Evolutionary conservation across 2,888 invertebrate species (phyloP), one percentile per base, ranked within the genome.

Genomic region (Helicoverpa assulta): DNA sequence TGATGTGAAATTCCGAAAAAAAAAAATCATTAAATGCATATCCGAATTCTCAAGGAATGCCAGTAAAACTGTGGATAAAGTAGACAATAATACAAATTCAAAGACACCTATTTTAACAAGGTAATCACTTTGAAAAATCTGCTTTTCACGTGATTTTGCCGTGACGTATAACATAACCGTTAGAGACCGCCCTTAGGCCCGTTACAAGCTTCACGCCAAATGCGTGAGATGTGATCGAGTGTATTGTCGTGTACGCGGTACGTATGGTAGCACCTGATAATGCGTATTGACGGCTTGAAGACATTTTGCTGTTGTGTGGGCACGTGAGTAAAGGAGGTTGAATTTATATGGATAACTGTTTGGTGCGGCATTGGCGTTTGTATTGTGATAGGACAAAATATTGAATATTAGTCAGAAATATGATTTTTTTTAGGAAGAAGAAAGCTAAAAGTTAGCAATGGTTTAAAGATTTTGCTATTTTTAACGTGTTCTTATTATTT

Each of bases 211-310:
- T 16, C 21, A 37, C 33, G n/a, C 19, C 19, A 37, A 37, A 10
- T 37, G 57, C 10, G 58, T 54, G 61, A 72, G 62, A 71, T 52
- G 68, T 68, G 66, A 60, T 63, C 43, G 70, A 75, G 73, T 79
- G 70, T 68, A 69, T 75, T 71, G 60, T 81, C 67, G 70, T 68
- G 65, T 73, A 50, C 16, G 16, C 57, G 75, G 65, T 73, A 50
- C 16, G 16, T 59, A 77, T 66, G 60, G 43, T 60, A 37, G 61
- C 16, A n/a, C 21, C 66, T 67, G 79, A 71, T 79, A 81, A 80
- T 76, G 67, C 47, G 72, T 70, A 73, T 73, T 61, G 77, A 67
- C 65, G 40, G 58, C 52, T 43, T 51, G 52, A 67, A 76, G 63
- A 63, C 54, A 52, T 69, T 74, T 61, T 50, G 52, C 55, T 67